Base-by-base conservation (phyloP, 2,888 invertebrate genomes). In the Endomychus coccineus region DNA sequence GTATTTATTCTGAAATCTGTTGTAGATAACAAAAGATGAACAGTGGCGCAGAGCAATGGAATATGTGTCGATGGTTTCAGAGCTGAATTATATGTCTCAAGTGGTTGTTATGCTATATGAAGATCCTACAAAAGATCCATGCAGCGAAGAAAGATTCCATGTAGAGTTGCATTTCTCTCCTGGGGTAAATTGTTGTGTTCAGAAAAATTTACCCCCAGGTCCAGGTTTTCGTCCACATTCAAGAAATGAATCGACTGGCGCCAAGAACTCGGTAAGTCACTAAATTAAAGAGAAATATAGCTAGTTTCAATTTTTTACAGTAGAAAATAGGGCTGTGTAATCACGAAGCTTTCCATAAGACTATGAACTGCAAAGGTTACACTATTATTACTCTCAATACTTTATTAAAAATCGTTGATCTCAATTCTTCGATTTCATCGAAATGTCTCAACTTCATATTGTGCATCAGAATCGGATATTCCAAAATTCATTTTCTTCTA, bases 21-120 rank as follows among this genome's bases (percentile, higher is more conserved):
- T 49, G 14, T 45, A 83, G 80, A 77, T 81, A 23, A 62, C 78
- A 16, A 87, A 81, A 52, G 97, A 98, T 63, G 92, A 95, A 62
- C 97, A 98, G 61, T 99, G 98, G 98, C 80, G 87, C 9, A 77
- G 96, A 41, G 97, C 98, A 0, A 94, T 97, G 94, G 92, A 97
- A 59, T 99, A 97, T 62, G 85, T 98, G 14, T 89, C 89, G 12
- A 90, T 91, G 76, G 95, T 97, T 4, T 91, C 96, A 0, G 98
- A 98, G 66, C 75, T 98, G 16, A 98, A 98, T 71, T 98, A 98
- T 68, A 92, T 98, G 90, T 95, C 96, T 3, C 97, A 98, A 68
- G 89, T 98, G 40, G 96, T 96, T 1, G 90, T 98, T 15, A 94
- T 99, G 92, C 70, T 95, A 1, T 99, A 98, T 61, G 98, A 98